phyloP scores from a whole-genome alignment of 2,888 invertebrate species.

The Cyclophora albipunctata region DNA sequence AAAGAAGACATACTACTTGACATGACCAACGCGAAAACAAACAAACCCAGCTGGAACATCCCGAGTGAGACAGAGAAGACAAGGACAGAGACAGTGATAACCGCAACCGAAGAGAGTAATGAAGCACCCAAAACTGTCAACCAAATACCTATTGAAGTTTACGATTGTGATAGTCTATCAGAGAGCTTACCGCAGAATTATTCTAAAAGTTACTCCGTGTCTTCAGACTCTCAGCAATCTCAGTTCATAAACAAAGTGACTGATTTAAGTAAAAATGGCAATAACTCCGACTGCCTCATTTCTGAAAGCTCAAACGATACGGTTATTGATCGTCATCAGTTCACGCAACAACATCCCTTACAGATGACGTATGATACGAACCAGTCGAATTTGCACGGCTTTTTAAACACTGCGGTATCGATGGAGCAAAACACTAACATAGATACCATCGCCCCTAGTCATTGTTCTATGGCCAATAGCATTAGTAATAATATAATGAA shows the following conservation, averaged over 20 bases:
- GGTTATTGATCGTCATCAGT: slow-evolving; percentile 51
- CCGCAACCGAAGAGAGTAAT: slow-evolving; percentile 30
- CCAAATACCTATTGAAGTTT: slow-evolving; percentile 59
- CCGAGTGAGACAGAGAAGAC: slow-evolving; percentile 46
- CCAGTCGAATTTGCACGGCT: slow-evolving; percentile 50
- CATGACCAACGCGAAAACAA: slow-evolving; percentile 44
- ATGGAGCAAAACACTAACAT: slow-evolving; percentile 51
- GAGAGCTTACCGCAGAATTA: slow-evolving; percentile 52
- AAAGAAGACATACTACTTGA: slow-evolving; percentile 58
- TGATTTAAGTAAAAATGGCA: slow-evolving; percentile 59
- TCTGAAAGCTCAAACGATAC: slow-evolving; percentile 54
- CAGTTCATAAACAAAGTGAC: slow-evolving; percentile 44
- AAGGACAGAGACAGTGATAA: slow-evolving; percentile 22
- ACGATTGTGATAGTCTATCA: slow-evolving; percentile 60
- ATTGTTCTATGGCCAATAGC: slow-evolving; percentile 40
- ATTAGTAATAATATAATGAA: slow-evolving; percentile 57
- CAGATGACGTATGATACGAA: slow-evolving; percentile 45
- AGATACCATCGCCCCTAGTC: slow-evolving; percentile 43
- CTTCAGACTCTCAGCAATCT: slow-evolving; percentile 32
- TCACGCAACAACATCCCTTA: slow-evolving; percentile 38
- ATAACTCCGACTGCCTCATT: slow-evolving; percentile 57
- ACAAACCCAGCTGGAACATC: slow-evolving; percentile 62
- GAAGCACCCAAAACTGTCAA: slow-evolving; percentile 42
- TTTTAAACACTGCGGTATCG: slow-evolving; percentile 47
- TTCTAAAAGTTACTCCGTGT: slow-evolving; percentile 44